Base-by-base conservation (phyloP, 2,888 invertebrate species). In the Cremastinae sp. region DNA sequence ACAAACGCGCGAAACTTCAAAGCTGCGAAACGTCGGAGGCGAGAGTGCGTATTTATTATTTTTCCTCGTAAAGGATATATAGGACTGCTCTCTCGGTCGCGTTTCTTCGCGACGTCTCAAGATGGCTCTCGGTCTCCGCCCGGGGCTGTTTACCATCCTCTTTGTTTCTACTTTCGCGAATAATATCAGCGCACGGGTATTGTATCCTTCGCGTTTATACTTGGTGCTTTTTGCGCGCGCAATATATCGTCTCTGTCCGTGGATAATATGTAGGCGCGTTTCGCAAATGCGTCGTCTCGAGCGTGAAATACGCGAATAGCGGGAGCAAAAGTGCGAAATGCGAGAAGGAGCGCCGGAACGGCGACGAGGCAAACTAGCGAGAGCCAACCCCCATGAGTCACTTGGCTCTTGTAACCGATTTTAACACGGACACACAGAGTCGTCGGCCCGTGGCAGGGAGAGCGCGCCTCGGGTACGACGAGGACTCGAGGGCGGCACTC, bases 341-440 rank as follows among this genome's bases (percentile, higher is more conserved):
- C 10, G 16, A 36, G 18, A 58, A 66, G 56, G 58, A 64, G 76
- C 80, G 80, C 14, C 65, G 83, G 83, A 83, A 80, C 73, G 69
- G 65, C 61, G 53, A 64, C 41, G 38, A 56, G 59, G 51, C 51
- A 41, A 59, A 38, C 58, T 56, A 56, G 66, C 75, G 59, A 54
- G 43, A 28, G 77, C 58, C 80, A 76, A 82, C 79, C 84, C 83
- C 79, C 79, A 79, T 85, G 85, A 85, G 80, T 85, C 85, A 85
- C 79, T 58, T 69, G 38, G 64, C 45, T 54, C 54, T 73, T 73
- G 59, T 56, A 72, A 65, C 49, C 47, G 59, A 66, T 69, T 41
- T 73, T 28, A 69, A 36, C 41, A 56, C 47, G 70, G 8, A 10
- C 34, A 41, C 43, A 59, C 53, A 34, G 41, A n/a, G 36, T 45